Conservation (phyloP, 1,140 invertebrate genomes). For the Bombus balteatus region DNA sequence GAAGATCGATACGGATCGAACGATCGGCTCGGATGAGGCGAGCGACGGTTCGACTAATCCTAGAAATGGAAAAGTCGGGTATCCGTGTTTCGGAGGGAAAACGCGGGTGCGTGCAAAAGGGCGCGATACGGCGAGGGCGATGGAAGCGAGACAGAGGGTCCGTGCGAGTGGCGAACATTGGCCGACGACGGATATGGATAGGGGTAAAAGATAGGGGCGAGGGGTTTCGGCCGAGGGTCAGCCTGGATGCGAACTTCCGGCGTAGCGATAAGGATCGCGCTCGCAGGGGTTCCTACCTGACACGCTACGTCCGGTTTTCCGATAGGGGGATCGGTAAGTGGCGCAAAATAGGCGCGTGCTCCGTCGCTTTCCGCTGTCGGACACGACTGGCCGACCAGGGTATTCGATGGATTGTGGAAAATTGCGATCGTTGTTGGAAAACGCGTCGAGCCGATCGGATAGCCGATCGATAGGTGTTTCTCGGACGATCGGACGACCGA, state of each 20-base stretch:
- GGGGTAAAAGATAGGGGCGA: background rate
- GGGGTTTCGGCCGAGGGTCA: background rate
- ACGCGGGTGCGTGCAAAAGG: background rate
- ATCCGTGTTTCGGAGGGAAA: background rate
- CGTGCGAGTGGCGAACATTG: too few species aligned
- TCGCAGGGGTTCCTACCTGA: conserved; percentile 50
- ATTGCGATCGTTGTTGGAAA: too few species aligned
- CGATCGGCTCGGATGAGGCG: too few species aligned
- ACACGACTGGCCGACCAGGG: rapidly evolving
- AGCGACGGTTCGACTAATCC: conserved; percentile 6
- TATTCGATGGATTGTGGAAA: rapidly evolving
- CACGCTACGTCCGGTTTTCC: conserved; percentile 51
- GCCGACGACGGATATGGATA: too few species aligned
- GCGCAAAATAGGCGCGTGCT: conserved; percentile 22
- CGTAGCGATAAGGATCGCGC: conserved; percentile 48
- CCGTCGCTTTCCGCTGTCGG: background rate
- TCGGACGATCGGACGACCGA: too few species aligned
- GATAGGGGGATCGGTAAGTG: background rate
- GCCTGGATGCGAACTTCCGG: conserved; percentile 36
- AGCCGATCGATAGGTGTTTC: too few species aligned
- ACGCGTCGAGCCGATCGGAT: too few species aligned
- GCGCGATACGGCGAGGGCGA: background rate
- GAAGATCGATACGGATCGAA: too few species aligned
- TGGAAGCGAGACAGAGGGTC: background rate
- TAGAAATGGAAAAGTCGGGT: conserved; percentile 37